Evolutionary conservation across 2,888 invertebrate genomes (phyloP), one percentile per base, ranked within the genome.

Genomic region (Caenorhabditis wallacei): DNA sequence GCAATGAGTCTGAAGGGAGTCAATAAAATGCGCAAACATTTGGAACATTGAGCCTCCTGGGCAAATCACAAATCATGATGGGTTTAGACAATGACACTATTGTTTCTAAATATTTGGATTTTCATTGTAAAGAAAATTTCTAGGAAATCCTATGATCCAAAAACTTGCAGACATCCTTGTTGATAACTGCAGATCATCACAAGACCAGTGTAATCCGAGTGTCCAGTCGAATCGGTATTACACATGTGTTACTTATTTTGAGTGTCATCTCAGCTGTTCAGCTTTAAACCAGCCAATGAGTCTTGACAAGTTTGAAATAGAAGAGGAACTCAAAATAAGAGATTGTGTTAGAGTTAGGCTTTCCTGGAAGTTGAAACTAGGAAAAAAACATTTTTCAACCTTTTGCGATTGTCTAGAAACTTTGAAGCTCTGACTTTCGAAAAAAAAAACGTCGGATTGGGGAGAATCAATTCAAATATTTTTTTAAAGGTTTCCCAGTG

Each of bases 21-120:
- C 75, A 75, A 75, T 75, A 69, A 66, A 76, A 61, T 69, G 76
- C 61, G 76, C 76, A 76, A 76, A 76, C 76, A 76, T 76, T 76
- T 76, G 76, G 66, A 68, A 69, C 76, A 76, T 76, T 53, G 75
- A 64, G 75, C 57, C 37, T 53, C 37, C 66, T 75, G 59, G 68
- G 43, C 59, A 57, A 61, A 69, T 68, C 68, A 68, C 53, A 61
- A 61, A 75, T 56, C 64, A 68, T 53, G 51, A 30, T 20, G 53
- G 13, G 13, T 30, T 35, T 22, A 1, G 40, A 48, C 54, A 37
- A 11, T 37, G 40, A 8, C 13, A 63, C 26, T 24, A 43, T 40
- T 40, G 54, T 69, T 53, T 48, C 7, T 22, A 51, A 51, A 30
- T 18, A 5, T 57, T 57, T 18, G 4, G 1, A 18, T 8, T n/a